phyloP scores from a whole-genome alignment of 2,113 vertebrate species.

The Typhlomys cinereus region DNA sequence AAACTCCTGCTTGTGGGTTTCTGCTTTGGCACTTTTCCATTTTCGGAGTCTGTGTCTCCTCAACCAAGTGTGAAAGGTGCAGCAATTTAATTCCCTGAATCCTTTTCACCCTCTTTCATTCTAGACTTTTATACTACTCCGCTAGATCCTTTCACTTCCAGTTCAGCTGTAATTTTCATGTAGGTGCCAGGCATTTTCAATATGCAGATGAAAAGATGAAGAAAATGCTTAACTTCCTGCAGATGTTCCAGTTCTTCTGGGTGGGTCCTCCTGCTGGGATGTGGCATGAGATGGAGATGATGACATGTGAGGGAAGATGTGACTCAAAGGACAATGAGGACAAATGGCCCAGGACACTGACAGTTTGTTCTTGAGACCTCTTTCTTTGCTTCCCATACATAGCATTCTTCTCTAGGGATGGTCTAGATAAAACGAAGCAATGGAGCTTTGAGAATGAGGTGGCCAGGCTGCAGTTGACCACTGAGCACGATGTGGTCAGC shows the following conservation, averaged over 20 bases:
- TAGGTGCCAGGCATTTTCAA: neutral
- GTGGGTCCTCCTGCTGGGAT: too few species aligned
- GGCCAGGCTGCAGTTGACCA: neutral
- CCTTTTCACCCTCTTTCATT: neutral
- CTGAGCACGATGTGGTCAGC: neutral
- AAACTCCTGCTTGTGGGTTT: neutral
- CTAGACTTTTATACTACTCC: neutral
- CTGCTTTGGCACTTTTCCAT: neutral
- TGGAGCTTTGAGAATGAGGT: neutral
- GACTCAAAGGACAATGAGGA: neutral
- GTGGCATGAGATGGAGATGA: neutral
- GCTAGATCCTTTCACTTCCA: neutral
- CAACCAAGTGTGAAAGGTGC: neutral
- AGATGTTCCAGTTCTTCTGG: conserved; percentile 26
- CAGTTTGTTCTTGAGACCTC: neutral
- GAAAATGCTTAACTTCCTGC: neutral
- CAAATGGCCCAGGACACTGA: neutral
- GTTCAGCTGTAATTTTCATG: conserved; percentile 24
- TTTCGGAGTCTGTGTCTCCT: neutral
- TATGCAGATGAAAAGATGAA: conserved; percentile 26
- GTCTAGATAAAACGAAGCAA: conserved; percentile 4
- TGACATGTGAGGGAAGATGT: neutral
- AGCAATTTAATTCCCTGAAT: neutral
- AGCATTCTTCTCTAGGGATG: conserved; percentile 11
- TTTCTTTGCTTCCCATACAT: neutral